Evolutionary conservation across 2,888 invertebrate genomes (phyloP).

Genomic region (Tetragonisca angustula): DNA sequence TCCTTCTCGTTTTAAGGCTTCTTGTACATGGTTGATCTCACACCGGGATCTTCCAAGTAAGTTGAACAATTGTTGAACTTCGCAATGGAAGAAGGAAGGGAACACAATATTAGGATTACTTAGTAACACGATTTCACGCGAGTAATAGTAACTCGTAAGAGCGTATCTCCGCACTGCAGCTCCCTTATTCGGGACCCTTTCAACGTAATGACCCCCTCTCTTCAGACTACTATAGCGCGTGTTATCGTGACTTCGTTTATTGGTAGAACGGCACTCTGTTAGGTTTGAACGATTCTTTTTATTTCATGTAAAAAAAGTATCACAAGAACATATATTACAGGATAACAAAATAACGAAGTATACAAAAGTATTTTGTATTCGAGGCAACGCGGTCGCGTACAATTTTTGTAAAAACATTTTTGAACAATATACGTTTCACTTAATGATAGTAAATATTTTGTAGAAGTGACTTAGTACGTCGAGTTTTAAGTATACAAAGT

Average conservation of each 20-base stretch:
- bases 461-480: constrained; percentile 31
- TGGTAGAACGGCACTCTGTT: background rate
- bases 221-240: background rate
- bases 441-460: background rate
- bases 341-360: constrained; percentile 26
- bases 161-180: constrained; percentile 37
- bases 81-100: background rate
- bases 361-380: constrained; percentile 8
- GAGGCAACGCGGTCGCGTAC: constrained; percentile 5
- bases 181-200: constrained; percentile 41
- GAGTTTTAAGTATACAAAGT: constrained; percentile 36
- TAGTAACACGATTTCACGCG: constrained; percentile 4
- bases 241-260: background rate
- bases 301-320: constrained; percentile 53
- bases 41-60: constrained; percentile 19
- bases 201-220: constrained; percentile 15
- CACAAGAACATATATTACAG: constrained; percentile 50
- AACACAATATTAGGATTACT: background rate
- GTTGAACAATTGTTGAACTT: constrained; percentile 22
- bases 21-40: background rate
- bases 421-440: constrained; percentile 1
- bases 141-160: constrained; percentile 34
- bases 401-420: constrained; percentile 29
- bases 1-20: background rate
- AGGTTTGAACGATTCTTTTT: constrained; percentile 24